Evolutionary conservation across 2,113 vertebrate species (phyloP), one percentile per base, ranked within the genome.

Genomic region (Mirounga angustirostris): DNA sequence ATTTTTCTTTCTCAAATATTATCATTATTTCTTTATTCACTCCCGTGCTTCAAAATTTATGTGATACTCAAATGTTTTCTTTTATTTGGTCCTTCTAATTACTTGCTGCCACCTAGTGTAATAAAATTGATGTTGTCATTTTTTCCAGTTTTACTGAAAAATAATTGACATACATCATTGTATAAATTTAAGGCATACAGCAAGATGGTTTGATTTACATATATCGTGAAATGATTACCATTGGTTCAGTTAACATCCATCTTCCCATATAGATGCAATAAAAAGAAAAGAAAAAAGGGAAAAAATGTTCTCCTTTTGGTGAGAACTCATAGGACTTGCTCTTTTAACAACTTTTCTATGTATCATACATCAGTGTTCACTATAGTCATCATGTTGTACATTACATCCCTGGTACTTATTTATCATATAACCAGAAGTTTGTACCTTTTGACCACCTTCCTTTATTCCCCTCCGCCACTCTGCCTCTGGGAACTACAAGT

Each of bases 51-150:
- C 36, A 61, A 18, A 73, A 71, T 85, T 78, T 90, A 78, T 67
- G 43, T 21, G 28, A 40, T 24, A 88, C 5, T 0, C 28, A 69
- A 21, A 50, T 36, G 36, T 69, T 88, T 89, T 80, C 71, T 83
- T 61, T 89, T 80, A 80, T 83, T 61, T 78, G 65, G 24, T 0
- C 69, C 52, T 94, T 54, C 46, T 91, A 90, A 97, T 97, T 96
- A 56, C 93, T 92, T 98, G 92, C 96, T 98, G 96, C 98, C 97
- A 97, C 82, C 94, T 97, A 96, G 94, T 96, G 96, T 95, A 95
- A 88, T 92, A 79, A 84, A 88, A 61, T 52, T 94, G 97, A 84
- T 85, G 30, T 52, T 88, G 43, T 54, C 84, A 88, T 56, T 87
- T 58, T 14, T 43, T 14, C 40, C 30, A 80, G 18, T 50, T 88